A percentile compares a stretch with the other conserved stretches of the same genome.
Evolutionary conservation across 2,113 vertebrate species (phyloP).

Genomic region (Prinia subflava): DNA sequence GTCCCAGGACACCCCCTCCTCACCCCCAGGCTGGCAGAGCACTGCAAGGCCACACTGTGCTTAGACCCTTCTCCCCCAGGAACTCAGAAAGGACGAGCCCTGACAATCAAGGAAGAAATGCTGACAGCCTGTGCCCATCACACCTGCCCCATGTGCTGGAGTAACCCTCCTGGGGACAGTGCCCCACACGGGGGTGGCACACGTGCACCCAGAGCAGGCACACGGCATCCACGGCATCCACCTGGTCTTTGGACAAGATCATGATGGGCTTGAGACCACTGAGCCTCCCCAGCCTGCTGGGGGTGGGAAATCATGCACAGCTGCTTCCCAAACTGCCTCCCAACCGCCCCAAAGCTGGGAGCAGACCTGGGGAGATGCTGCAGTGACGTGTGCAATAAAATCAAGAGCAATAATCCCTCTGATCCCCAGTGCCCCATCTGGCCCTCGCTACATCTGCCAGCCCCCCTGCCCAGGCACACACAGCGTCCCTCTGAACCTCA

Average conservation of each 20-base stretch:
- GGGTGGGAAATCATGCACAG: neutral
- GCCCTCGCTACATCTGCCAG: neutral
- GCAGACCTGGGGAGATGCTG: neutral
- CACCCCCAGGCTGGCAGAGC: neutral
- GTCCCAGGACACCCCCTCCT: neutral
- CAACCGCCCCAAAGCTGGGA: neutral
- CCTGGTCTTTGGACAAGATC: neutral
- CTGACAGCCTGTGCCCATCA: neutral
- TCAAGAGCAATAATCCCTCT: neutral
- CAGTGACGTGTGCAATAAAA: neutral
- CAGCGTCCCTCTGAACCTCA: neutral
- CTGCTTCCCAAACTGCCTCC: neutral
- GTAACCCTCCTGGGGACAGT: neutral
- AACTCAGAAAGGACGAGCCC: neutral
- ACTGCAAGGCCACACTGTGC: neutral
- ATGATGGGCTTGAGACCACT: neutral
- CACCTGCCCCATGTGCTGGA: neutral
- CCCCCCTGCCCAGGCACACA: neutral
- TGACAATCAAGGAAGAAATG: neutral
- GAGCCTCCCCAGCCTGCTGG: neutral
- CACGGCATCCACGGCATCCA: fast-evolving
- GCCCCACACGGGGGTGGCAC: neutral
- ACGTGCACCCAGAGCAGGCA: fast-evolving
- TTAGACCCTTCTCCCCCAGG: neutral
- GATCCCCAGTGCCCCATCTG: slow-evolving; percentile 17